Percentiles rank a stretch among this genome's conserved stretches.
Evolutionary conservation across 1,140 invertebrate species (phyloP).

Genomic region (Drosophila lini): DNA sequence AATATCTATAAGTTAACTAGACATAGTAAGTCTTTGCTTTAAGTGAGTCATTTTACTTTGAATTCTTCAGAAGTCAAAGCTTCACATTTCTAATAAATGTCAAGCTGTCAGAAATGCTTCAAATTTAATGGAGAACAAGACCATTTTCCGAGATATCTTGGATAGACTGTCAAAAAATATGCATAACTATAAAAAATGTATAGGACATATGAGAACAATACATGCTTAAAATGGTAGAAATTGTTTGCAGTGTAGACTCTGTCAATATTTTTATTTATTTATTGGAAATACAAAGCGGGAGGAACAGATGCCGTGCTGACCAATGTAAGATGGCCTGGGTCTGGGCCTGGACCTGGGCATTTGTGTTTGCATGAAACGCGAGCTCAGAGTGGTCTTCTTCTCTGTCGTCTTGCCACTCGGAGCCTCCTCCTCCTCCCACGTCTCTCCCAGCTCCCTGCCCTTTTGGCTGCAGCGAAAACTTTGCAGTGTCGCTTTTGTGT

Average conservation of each 20-base stretch:
- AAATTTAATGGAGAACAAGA: conserved; percentile 5
- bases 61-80: background rate
- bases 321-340: conserved; percentile 14
- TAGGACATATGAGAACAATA: accelerated
- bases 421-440: conserved; percentile 1
- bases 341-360: background rate
- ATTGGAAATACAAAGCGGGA: background rate
- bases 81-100: conserved; percentile 14
- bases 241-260: background rate
- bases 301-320: conserved; percentile 13
- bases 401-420: conserved; percentile 7
- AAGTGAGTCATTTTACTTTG: background rate
- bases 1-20: background rate
- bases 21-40: background rate
- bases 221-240: background rate
- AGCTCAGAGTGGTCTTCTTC: conserved; percentile 19
- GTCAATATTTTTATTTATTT: conserved; percentile 19
- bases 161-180: background rate
- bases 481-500: conserved; percentile 56
- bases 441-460: background rate
- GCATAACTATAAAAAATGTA: background rate
- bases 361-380: conserved; percentile 38
- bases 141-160: background rate
- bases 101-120: conserved; percentile 12
- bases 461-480: conserved; percentile 51